These are phyloP conservation scores for Zaprionus kolodkinae DNA, from an alignment of 1,140 invertebrate genomes.

Conservation along the genomic window DNA sequence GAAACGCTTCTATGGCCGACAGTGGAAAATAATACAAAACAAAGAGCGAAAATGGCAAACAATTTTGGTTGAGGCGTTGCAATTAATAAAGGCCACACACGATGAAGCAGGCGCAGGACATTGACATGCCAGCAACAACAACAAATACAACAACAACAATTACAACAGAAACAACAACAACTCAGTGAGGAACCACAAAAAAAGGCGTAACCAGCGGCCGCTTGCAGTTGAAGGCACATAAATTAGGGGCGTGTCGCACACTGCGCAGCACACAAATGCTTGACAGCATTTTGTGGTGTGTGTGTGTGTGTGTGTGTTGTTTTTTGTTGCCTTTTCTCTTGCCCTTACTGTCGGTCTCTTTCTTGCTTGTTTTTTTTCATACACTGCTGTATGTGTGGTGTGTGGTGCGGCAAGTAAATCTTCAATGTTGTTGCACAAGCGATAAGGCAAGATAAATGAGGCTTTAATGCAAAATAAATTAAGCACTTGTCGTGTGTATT, in stretches of 20 bases:
- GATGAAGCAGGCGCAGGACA: conserved; percentile 56
- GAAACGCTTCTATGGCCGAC: conserved; percentile 7
- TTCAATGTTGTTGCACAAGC: conserved; percentile 79
- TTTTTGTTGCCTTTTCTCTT: conserved; percentile 10
- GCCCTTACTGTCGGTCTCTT: not conserved
- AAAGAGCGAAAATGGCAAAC: conserved; percentile 64
- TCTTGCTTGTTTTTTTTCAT: not conserved
- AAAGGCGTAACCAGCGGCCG: conserved; percentile 65
- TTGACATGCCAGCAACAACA: conserved; percentile 60
- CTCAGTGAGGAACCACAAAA: conserved; percentile 50
- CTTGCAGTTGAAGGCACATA: conserved; percentile 78
- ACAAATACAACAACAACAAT: conserved; percentile 38
- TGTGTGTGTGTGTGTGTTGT: conserved; percentile 18
- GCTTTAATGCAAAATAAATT: conserved; percentile 81
- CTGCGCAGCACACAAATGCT: conserved; percentile 34
- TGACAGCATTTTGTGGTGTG: conserved; percentile 31
- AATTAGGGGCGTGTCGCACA: conserved; percentile 72
- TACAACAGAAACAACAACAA: conserved; percentile 31
- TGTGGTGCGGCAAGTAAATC: conserved; percentile 71
- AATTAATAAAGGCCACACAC: conserved; percentile 75
- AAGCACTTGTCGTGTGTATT: conserved; percentile 80
- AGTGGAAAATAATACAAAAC: conserved; percentile 30
- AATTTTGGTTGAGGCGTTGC: conserved; percentile 77
- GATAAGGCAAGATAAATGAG: conserved; percentile 81
- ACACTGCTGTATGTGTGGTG: conserved; percentile 2